A percentile compares a stretch with the other conserved stretches of the same genome.
phyloP scores from a whole-genome alignment of 2,113 vertebrate genomes.

The Spea multiplicata region DNA sequence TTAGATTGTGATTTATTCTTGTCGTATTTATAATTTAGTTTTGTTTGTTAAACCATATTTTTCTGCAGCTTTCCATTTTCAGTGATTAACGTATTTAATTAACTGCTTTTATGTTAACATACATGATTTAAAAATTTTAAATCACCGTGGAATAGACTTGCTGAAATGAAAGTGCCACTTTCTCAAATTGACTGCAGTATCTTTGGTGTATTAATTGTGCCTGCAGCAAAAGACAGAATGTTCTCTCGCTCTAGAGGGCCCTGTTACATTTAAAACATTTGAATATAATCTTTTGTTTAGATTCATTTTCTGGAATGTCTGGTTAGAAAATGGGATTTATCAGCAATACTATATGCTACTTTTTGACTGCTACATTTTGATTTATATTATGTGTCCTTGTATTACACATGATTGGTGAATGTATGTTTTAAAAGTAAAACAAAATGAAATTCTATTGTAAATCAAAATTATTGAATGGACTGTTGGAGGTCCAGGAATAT shows the following conservation, averaged over 20 bases:
- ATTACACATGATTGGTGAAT: no score
- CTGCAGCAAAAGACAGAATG: conserved; percentile 55
- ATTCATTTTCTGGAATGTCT: neutral
- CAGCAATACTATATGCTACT: neutral
- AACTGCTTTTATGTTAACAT: conserved; percentile 31
- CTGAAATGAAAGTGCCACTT: conserved; percentile 51
- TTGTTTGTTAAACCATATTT: conserved; percentile 47
- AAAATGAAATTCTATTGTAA: no score
- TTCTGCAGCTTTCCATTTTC: conserved; percentile 1
- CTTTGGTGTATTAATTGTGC: conserved; percentile 62
- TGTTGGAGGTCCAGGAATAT: no score
- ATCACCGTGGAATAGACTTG: conserved; percentile 44
- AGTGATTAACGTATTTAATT: conserved; percentile 31
- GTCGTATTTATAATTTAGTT: conserved; percentile 7
- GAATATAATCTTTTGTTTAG: conserved; percentile 30
- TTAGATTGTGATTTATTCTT: no score
- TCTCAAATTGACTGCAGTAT: conserved; percentile 64
- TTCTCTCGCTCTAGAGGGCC: conserved; percentile 72
- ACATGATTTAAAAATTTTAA: conserved; percentile 46
- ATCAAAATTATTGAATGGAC: no score
- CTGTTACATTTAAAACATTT: conserved; percentile 61
- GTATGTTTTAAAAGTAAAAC: no score
- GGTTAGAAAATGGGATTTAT: neutral
- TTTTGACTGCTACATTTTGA: neutral
- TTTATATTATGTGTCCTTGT: no score